phyloP scores from a whole-genome alignment of 2,113 vertebrate genomes.

The Cyanoramphus novaezelandiae region DNA sequence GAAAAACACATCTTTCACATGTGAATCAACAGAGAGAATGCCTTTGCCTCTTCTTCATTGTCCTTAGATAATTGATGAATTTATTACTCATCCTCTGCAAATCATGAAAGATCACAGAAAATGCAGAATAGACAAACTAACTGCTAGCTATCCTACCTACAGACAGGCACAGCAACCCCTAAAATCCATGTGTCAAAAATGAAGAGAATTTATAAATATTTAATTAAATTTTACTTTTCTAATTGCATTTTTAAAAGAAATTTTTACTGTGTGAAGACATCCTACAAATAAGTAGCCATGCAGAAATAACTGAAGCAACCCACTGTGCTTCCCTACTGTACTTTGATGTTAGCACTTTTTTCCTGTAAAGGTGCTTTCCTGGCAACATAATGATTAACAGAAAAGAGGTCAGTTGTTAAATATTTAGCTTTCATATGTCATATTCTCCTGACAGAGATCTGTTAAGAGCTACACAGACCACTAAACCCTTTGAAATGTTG shows the following conservation, averaged over 20 bases:
- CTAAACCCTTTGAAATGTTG: background rate
- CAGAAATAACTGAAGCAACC: background rate
- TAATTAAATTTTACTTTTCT: background rate
- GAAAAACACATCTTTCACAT: background rate
- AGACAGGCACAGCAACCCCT: background rate
- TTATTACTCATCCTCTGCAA: background rate
- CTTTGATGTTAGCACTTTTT: constrained; percentile 21
- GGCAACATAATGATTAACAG: constrained; percentile 20
- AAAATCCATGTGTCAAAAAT: background rate
- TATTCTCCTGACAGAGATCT: constrained; percentile 5
- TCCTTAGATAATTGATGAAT: background rate
- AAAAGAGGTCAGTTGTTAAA: constrained; percentile 35
- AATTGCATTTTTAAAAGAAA: background rate
- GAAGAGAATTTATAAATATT: background rate
- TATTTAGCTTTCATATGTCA: constrained; percentile 43
- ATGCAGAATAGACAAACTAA: background rate
- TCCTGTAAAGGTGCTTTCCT: background rate
- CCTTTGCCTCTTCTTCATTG: background rate
- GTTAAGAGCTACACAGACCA: background rate
- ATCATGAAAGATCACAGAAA: background rate
- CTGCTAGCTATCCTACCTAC: background rate
- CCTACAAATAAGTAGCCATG: background rate
- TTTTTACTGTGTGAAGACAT: background rate
- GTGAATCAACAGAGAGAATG: background rate
- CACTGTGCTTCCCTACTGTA: background rate